Evolutionary conservation across 2,888 invertebrate genomes (phyloP).

Genomic region (Urechis unicinctus): DNA sequence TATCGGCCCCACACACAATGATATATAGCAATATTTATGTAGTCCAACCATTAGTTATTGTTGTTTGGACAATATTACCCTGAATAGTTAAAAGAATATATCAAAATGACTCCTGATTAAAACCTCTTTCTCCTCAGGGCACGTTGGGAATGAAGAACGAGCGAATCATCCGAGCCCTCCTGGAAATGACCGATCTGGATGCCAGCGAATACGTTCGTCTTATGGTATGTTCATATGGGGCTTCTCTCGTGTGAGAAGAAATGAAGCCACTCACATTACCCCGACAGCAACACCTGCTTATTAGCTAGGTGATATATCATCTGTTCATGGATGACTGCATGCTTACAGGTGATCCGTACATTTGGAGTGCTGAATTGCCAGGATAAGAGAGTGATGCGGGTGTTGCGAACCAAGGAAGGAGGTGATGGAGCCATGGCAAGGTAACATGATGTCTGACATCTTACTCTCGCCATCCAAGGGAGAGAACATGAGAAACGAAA

Average conservation of each 20-base stretch:
- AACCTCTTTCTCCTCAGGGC: conserved; percentile 27
- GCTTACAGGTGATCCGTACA: not conserved
- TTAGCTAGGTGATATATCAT: no score
- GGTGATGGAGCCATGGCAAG: not conserved
- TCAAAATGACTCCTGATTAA: not conserved
- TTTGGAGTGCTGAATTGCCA: not conserved
- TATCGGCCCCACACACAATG: no score
- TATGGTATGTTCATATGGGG: conserved; percentile 29
- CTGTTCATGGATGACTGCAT: not conserved
- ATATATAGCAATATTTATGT: no score
- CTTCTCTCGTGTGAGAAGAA: no score
- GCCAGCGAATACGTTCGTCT: conserved; percentile 45
- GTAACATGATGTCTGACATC: not conserved
- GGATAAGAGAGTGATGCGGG: not conserved
- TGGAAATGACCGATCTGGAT: conserved; percentile 48
- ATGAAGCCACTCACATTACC: no score
- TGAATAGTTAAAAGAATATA: not conserved
- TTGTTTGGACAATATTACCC: no score
- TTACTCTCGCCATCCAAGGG: no score
- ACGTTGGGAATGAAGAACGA: conserved; percentile 46
- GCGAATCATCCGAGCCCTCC: conserved; percentile 35
- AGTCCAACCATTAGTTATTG: no score
- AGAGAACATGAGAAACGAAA: no score
- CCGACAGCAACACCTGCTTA: no score
- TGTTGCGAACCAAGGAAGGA: not conserved